Percentiles rank a stretch among this genome's conserved stretches.
These are phyloP conservation scores for Nemotelus pantherinus DNA, from an alignment of 2,888 invertebrate species.

Conservation along the genomic window DNA sequence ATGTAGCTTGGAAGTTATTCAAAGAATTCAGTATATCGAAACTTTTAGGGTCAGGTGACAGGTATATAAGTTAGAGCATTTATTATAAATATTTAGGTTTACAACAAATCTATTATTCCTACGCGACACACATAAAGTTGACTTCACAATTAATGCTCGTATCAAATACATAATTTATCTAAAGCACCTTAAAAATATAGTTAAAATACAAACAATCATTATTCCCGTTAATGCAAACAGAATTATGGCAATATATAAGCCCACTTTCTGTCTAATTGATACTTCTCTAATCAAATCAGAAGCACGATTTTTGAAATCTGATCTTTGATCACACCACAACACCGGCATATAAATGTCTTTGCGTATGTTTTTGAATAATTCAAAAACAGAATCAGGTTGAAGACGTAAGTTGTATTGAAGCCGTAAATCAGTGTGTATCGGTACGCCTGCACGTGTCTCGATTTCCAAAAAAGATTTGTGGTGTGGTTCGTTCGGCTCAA, in stretches of 20 bases:
- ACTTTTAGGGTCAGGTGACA: too few relatives aligned
- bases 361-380: not conserved
- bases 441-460: not conserved
- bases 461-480: not conserved
- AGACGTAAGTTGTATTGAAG: not conserved
- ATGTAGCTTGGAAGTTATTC: too few relatives aligned
- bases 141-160: too few relatives aligned
- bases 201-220: not conserved
- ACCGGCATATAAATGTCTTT: not conserved
- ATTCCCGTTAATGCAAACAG: not conserved
- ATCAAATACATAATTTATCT: too few relatives aligned
- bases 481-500: not conserved
- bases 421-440: not conserved
- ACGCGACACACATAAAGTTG: too few relatives aligned
- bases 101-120: too few relatives aligned
- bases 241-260: not conserved
- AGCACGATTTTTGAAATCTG: not conserved
- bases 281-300: not conserved
- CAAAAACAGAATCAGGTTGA: not conserved
- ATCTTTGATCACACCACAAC: not conserved
- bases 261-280: not conserved
- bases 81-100: too few relatives aligned
- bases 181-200: too few relatives aligned
- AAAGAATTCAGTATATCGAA: too few relatives aligned
- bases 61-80: too few relatives aligned